Percentiles rank a stretch among this genome's conserved stretches.
Conservation (phyloP, 2,113 vertebrate species). For the Silurus meridionalis region DNA sequence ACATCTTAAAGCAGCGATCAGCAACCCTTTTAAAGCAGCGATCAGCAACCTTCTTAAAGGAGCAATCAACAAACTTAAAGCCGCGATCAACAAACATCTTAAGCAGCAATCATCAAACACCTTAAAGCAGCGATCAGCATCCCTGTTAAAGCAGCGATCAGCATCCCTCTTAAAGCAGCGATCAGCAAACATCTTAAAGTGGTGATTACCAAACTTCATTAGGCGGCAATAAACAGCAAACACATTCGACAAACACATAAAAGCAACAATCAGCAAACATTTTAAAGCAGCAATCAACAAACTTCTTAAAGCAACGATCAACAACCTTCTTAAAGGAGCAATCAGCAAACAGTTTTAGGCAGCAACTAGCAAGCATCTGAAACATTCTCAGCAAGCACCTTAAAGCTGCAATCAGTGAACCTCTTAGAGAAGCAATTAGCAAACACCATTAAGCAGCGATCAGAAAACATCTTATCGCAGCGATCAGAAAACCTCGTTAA, state of each 20-base stretch:
- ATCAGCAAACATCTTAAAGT: not conserved
- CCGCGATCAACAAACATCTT: not conserved
- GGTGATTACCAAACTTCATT: not conserved
- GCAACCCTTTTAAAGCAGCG: too few species aligned
- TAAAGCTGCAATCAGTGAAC: not conserved
- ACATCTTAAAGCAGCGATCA: not conserved
- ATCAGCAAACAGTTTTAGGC: not conserved
- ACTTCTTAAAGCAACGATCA: not conserved
- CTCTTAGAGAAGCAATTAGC: not conserved
- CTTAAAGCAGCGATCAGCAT: too few species aligned
- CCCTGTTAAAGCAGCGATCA: too few species aligned
- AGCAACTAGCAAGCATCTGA: too few species aligned
- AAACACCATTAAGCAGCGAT: not conserved
- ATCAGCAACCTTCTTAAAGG: not conserved
- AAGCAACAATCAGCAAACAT: not conserved
- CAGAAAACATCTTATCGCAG: fast-evolving
- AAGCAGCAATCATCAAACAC: too few species aligned
- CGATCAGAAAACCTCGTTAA: not conserved
- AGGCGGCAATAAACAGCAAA: not conserved
- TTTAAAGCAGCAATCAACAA: not conserved
- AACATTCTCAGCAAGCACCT: not conserved
- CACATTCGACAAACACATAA: not conserved
- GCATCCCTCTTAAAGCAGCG: not conserved
- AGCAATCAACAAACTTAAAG: not conserved
- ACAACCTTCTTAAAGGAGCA: not conserved